Conservation (phyloP, 1,140 invertebrate species). For the Musca domestica region DNA sequence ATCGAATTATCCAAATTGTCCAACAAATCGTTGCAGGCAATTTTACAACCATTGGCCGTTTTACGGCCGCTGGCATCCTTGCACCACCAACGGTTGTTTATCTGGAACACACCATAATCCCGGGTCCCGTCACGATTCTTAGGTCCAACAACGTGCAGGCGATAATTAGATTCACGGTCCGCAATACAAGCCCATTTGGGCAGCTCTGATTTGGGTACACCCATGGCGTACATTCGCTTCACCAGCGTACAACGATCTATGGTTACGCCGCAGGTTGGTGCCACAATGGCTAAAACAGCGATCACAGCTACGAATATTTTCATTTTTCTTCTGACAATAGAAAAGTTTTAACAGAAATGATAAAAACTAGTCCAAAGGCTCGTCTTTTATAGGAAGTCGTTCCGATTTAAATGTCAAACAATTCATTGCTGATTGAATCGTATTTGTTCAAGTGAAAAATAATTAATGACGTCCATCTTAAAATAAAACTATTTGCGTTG, state of each 20-base stretch:
- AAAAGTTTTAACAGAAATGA: too few relatives aligned
- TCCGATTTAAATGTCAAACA: too few relatives aligned
- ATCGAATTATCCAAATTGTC: background rate
- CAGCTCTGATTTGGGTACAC: slow-evolving; percentile 18
- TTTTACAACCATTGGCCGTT: slow-evolving; percentile 37
- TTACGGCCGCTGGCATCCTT: slow-evolving; percentile 21
- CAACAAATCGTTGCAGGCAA: slow-evolving; percentile 39
- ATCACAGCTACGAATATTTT: too few relatives aligned
- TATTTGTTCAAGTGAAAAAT: too few relatives aligned
- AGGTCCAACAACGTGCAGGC: slow-evolving; percentile 25
- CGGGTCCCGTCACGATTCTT: slow-evolving; percentile 38
- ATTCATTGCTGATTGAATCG: too few relatives aligned
- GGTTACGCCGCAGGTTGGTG: too few relatives aligned
- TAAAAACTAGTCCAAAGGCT: too few relatives aligned
- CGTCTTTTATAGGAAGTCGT: too few relatives aligned
- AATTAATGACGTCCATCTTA: too few relatives aligned
- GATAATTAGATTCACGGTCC: background rate
- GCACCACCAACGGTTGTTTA: slow-evolving; percentile 49
- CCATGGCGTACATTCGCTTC: slow-evolving; percentile 16
- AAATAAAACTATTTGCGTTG: too few relatives aligned
- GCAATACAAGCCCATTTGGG: slow-evolving; percentile 55
- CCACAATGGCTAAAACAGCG: too few relatives aligned
- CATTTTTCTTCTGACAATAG: too few relatives aligned
- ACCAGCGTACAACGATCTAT: slow-evolving; percentile 22
- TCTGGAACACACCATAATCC: slow-evolving; percentile 50